Base-by-base conservation (phyloP, 2,888 invertebrate genomes). In the Apodemia hepburni region DNA sequence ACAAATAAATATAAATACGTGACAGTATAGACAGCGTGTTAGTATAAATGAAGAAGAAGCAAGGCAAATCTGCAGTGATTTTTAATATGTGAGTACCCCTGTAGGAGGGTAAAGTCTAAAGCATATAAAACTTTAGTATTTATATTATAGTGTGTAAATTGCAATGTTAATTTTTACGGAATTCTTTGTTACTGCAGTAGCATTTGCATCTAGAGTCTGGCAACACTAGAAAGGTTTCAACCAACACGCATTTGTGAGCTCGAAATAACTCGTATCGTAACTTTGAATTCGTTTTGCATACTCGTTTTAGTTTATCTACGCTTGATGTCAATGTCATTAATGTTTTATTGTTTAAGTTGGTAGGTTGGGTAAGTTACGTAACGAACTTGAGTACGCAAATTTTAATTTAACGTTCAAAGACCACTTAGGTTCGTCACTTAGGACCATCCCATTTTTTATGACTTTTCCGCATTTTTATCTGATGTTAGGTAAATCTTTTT, bases 191-290 rank as follows among this genome's bases (percentile, higher is more conserved):
- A 15, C 15, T 15, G 7, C 27, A 27, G 54, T 54, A 54, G 22
- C 12, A 54, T 54, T 15, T 1, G 27, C 15, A 54, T 15, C 27
- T 15, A 15, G 15, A 54, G 12, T 54, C 15, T 15, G 54, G 54
- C 29, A 54, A 54, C 54, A 54, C 54, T 54, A 51, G 38, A 58
- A 62, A 66, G 15, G 27, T 54, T 27, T 29, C 15, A 29, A 6
- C 12, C 27, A 22, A 27, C 64, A 60, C 63, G 62, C 60, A 64
- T 64, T 64, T 61, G 59, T 64, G 64, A 65, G 66, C 66, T 61
- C 38, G 59, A 59, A 60, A 69, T 65, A 74, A 79, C 81, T 82
- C 45, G 63, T 57, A 60, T 29, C 54, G 11, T 18, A 62, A 51
- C 35, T 64, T 64, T 62, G 51, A 61, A n/a, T 64, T 64, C 22